phyloP scores from a whole-genome alignment of 2,113 vertebrate genomes.

The Cryptomyrus ogoouensis region DNA sequence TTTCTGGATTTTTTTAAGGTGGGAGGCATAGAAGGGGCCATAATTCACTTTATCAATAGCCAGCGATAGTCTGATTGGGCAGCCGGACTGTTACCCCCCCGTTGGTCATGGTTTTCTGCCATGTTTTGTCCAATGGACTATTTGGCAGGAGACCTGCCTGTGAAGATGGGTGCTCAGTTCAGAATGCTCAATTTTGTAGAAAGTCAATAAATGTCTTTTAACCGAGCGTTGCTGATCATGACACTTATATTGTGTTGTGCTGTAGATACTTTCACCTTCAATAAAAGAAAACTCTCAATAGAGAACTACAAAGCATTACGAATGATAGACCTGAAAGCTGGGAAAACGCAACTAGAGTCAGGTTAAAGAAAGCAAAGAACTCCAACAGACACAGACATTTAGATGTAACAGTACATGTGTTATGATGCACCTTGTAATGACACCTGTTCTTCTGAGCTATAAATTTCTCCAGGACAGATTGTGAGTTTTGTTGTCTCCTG shows the following conservation, averaged over 20 bases:
- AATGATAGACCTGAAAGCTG: background rate
- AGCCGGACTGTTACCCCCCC: background rate
- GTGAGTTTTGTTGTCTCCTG: background rate
- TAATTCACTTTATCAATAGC: background rate
- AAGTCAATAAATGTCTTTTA: background rate
- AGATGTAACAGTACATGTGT: background rate
- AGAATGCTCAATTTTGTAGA: background rate
- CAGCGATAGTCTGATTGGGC: background rate
- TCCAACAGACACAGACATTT: background rate
- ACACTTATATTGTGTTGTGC: background rate
- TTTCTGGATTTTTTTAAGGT: background rate
- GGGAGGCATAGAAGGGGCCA: background rate
- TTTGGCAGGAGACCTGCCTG: background rate
- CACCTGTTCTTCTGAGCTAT: background rate
- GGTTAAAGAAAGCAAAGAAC: background rate
- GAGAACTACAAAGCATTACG: background rate
- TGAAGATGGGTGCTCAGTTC: background rate
- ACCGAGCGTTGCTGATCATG: background rate
- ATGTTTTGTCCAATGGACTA: background rate
- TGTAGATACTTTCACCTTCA: background rate
- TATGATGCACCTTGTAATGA: background rate
- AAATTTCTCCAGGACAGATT: background rate
- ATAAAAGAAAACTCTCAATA: background rate
- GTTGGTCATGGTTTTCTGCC: background rate
- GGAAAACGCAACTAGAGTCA: background rate